phyloP scores from a whole-genome alignment of 2,113 vertebrate species.

The Vimba vimba region DNA sequence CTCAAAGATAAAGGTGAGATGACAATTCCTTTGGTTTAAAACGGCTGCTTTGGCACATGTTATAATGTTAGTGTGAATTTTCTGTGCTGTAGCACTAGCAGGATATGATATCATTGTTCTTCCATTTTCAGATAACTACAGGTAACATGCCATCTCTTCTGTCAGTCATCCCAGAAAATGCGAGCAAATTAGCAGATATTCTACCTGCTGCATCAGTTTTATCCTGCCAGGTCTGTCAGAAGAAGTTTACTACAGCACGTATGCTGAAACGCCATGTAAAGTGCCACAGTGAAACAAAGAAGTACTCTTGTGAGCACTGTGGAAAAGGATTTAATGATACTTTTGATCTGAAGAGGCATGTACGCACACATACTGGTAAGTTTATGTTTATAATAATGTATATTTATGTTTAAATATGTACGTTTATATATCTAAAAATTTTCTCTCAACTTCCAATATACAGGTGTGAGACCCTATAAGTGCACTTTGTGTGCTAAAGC shows the following conservation, averaged over 20 bases:
- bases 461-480: slow-evolving; percentile 85
- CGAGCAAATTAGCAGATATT: not conserved
- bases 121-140: slow-evolving; percentile 34
- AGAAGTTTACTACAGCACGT: slow-evolving; percentile 80
- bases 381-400: not conserved
- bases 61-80: not conserved
- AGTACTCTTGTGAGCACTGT: slow-evolving; percentile 84
- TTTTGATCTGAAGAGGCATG: slow-evolving; percentile 74
- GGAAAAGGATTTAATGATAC: slow-evolving; percentile 86
- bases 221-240: slow-evolving; percentile 73
- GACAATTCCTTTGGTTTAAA: not conserved
- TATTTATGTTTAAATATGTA: not conserved
- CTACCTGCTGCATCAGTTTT: slow-evolving; percentile 13
- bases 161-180: not conserved
- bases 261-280: slow-evolving; percentile 87
- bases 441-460: not conserved
- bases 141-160: slow-evolving; percentile 13
- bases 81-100: not conserved
- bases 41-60: not conserved
- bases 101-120: not conserved
- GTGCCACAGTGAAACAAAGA: slow-evolving; percentile 84
- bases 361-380: slow-evolving; percentile 85
- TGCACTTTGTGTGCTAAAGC: slow-evolving; percentile 85
- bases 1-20: slow-evolving; percentile 51
- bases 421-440: not conserved